These are phyloP conservation scores for Limosa lapponica DNA, from an alignment of 2,797 vertebrate species.

Conservation along the genomic window DNA sequence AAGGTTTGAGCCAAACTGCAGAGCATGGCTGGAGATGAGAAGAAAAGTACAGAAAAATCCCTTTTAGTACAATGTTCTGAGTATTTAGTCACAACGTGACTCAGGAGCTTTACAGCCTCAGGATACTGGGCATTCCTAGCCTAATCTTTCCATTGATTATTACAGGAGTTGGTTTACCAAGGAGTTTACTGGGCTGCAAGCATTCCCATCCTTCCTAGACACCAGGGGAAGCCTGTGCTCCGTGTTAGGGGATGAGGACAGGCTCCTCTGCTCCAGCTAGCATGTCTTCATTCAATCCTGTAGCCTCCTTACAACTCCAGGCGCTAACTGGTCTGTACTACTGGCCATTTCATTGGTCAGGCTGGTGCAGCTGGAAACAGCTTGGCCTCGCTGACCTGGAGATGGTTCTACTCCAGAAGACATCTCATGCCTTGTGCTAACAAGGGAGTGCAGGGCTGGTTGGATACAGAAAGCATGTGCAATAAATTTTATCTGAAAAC, in stretches of 20 bases:
- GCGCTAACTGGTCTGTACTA: background rate
- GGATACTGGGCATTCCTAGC: background rate
- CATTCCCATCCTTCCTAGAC: background rate
- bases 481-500: background rate
- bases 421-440: background rate
- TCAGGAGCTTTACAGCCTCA: background rate
- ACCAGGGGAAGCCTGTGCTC: background rate
- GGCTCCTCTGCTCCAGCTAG: background rate
- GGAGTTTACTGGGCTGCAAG: background rate
- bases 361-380: background rate
- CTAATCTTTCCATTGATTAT: background rate
- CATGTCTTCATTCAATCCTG: background rate
- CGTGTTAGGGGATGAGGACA: background rate
- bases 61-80: background rate
- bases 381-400: background rate
- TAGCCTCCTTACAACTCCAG: background rate
- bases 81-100: background rate
- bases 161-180: background rate
- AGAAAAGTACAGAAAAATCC: background rate
- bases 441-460: background rate
- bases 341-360: background rate
- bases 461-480: fast-evolving
- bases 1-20: background rate
- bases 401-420: background rate
- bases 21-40: background rate